These are phyloP conservation scores for Enteromius radiatus DNA, from an alignment of 2,797 vertebrate species.

Conservation along the genomic window DNA sequence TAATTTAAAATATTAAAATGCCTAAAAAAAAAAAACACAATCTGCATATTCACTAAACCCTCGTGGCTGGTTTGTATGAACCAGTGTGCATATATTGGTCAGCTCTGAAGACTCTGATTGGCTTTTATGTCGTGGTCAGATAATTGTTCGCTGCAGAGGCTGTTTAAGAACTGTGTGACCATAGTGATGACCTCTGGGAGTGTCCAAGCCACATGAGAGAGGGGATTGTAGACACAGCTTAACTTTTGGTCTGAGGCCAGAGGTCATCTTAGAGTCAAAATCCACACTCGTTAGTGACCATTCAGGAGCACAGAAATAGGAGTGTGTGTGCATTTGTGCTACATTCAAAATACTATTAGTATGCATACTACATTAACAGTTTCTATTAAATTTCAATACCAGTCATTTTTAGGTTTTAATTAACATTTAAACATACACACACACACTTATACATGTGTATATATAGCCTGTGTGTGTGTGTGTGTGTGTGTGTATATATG, in stretches of 20 bases:
- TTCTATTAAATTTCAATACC: not conserved
- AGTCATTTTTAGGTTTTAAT: not conserved
- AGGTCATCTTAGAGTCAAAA: slow-evolving; percentile 80
- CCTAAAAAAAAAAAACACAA: not conserved
- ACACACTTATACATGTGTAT: no score
- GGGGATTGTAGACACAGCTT: slow-evolving; percentile 84
- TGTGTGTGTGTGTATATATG: no score
- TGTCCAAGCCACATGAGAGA: slow-evolving; percentile 65
- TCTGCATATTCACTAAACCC: slow-evolving; percentile 2
- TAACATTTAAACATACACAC: no score
- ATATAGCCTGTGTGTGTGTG: no score
- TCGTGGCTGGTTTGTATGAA: not conserved
- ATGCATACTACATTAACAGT: no score
- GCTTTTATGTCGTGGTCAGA: slow-evolving; percentile 36
- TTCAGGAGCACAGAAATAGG: slow-evolving; percentile 37
- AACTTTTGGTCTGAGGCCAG: slow-evolving; percentile 87
- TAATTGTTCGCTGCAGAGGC: slow-evolving; percentile 24
- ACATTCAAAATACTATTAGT: no score
- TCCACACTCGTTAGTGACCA: slow-evolving; percentile 65
- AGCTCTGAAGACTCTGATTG: slow-evolving; percentile 7
- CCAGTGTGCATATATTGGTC: not conserved
- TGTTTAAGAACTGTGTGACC: slow-evolving; percentile 66
- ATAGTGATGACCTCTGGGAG: slow-evolving; percentile 73
- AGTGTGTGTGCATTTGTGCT: slow-evolving; percentile 33
- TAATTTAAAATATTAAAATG: slow-evolving; percentile 72